Percentiles rank a stretch among this genome's conserved stretches.
Conservation (phyloP, 2,888 invertebrate species). For the Thecophora atra region DNA sequence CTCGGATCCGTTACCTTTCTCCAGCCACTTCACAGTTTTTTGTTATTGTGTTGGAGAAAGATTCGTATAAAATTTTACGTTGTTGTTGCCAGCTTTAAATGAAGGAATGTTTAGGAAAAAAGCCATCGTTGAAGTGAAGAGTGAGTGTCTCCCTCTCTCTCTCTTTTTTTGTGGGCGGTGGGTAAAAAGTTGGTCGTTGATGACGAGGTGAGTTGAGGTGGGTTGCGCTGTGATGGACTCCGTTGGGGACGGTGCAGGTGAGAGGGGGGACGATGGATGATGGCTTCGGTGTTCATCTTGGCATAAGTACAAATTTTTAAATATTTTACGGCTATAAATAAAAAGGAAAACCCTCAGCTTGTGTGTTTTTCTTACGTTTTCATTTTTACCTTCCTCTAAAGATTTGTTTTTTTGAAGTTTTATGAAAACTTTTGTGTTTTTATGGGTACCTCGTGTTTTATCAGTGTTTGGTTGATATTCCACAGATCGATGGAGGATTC, state of each 20-base stretch:
- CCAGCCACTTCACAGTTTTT: not conserved
- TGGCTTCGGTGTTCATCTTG: slow-evolving; percentile 20
- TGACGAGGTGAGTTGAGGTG: not conserved
- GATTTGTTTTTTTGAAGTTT: slow-evolving; percentile 26
- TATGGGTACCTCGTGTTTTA: slow-evolving; percentile 1
- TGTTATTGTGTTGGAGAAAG: not conserved
- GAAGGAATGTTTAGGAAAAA: slow-evolving; percentile 18
- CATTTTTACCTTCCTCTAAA: slow-evolving; percentile 8
- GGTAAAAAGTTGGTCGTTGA: not conserved
- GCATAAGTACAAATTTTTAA: slow-evolving; percentile 29
- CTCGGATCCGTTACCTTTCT: not conserved
- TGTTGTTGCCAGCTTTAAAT: slow-evolving; percentile 13
- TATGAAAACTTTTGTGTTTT: slow-evolving; percentile 6
- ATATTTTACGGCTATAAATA: slow-evolving; percentile 19
- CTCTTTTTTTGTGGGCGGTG: not conserved
- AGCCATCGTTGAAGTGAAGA: too few relatives aligned
- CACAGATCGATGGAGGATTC: not conserved
- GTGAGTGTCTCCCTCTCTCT: too few relatives aligned
- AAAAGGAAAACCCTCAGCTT: slow-evolving; percentile 21
- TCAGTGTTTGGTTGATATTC: not conserved
- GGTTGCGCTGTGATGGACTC: not conserved
- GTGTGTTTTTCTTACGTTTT: slow-evolving; percentile 14
- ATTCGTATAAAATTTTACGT: slow-evolving; percentile 11
- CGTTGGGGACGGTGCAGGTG: not conserved
- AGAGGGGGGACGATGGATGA: not conserved